Conservation (phyloP, 1,140 invertebrate species). For the Cyphomyrmex costatus region DNA sequence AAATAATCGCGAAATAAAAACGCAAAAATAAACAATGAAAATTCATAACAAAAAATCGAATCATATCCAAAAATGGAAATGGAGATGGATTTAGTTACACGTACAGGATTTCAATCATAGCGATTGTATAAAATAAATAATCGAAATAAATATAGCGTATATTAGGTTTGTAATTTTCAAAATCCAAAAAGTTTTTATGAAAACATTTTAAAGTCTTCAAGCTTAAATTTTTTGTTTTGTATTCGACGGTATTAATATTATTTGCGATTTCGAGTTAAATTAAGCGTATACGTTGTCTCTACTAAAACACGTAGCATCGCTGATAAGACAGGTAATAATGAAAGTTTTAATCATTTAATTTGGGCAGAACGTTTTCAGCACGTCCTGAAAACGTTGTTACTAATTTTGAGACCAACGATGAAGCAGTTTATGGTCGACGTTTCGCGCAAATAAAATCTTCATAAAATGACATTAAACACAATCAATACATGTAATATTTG, state of each 20-base stretch:
- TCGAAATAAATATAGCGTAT: background rate
- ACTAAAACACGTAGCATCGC: slow-evolving; percentile 12
- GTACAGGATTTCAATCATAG: background rate
- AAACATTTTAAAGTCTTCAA: background rate
- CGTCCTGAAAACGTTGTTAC: slow-evolving; percentile 28
- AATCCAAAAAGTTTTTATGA: background rate
- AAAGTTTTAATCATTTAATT: slow-evolving; percentile 66
- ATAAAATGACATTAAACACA: background rate
- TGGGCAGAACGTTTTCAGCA: slow-evolving; percentile 7
- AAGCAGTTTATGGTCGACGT: slow-evolving; percentile 8
- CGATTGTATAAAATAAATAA: background rate
- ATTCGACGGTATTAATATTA: slow-evolving; percentile 18
- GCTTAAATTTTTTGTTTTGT: background rate
- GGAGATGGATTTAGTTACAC: slow-evolving; percentile 5
- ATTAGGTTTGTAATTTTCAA: background rate
- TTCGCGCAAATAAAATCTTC: slow-evolving; percentile 42
- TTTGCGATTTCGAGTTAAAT: slow-evolving; percentile 39
- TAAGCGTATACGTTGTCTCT: background rate
- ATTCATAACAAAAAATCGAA: background rate
- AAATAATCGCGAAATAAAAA: slow-evolving; percentile 36
- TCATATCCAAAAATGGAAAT: slow-evolving; percentile 5
- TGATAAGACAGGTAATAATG: slow-evolving; percentile 32
- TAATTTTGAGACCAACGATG: slow-evolving; percentile 31
- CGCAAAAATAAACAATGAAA: background rate
- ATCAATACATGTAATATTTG: slow-evolving; percentile 48